Percentiles rank a stretch among this genome's conserved stretches.
phyloP scores from a whole-genome alignment of 2,797 vertebrate species.

The Neosilurus hyrtlii region DNA sequence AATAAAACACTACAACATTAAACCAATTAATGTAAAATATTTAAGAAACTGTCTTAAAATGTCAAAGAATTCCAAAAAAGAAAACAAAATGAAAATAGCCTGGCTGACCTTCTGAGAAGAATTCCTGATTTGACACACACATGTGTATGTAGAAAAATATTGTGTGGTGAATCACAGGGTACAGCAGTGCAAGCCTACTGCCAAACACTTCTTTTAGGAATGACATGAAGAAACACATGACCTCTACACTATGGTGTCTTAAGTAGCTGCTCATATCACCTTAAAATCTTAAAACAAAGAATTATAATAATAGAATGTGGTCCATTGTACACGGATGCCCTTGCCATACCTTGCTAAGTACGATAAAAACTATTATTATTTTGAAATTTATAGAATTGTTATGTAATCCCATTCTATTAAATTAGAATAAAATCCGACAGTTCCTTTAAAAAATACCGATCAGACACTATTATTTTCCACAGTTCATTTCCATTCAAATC shows the following conservation, averaged over 20 bases:
- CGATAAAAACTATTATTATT: too few species aligned
- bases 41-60: neutral
- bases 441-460: too few species aligned
- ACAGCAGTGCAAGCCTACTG: neutral
- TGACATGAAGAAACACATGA: neutral
- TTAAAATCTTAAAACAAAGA: too few species aligned
- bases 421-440: too few species aligned
- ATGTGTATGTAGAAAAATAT: constrained; percentile 33
- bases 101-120: neutral
- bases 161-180: neutral
- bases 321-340: too few species aligned
- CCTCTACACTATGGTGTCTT: neutral
- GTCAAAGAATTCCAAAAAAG: neutral
- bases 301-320: too few species aligned
- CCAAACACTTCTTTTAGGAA: neutral
- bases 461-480: too few species aligned
- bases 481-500: too few species aligned
- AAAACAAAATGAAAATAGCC: neutral
- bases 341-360: too few species aligned
- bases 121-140: constrained; percentile 53
- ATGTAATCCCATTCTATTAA: too few species aligned
- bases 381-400: too few species aligned
- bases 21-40: neutral
- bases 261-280: neutral
- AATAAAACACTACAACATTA: neutral